Evolutionary conservation across 2,888 invertebrate genomes (phyloP).

Genomic region (Drosophila nr. medialis): DNA sequence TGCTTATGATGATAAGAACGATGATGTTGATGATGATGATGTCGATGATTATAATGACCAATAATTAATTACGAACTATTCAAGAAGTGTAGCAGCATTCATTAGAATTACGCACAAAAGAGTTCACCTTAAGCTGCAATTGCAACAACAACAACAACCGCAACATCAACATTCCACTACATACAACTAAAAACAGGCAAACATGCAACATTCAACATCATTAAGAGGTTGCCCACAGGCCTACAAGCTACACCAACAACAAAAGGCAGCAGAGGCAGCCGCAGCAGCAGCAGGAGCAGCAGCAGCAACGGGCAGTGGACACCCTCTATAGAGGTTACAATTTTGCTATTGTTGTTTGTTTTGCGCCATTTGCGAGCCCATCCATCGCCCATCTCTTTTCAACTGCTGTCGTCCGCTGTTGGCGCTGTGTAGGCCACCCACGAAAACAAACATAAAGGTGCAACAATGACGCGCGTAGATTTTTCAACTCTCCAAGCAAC

Average conservation of each 20-base stretch:
- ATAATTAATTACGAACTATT: slow-evolving; percentile 32
- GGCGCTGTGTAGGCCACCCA: slow-evolving; percentile 63
- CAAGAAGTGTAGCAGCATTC: slow-evolving; percentile 13
- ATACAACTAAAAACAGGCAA: slow-evolving; percentile 4
- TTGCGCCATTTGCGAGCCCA: slow-evolving; percentile 63
- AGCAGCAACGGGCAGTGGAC: slow-evolving; percentile 39
- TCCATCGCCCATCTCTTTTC: slow-evolving; percentile 20
- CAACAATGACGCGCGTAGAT: slow-evolving; percentile 80
- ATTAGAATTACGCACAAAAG: slow-evolving; percentile 2
- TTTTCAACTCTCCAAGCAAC: slow-evolving; percentile 48
- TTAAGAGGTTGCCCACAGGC: slow-evolving; percentile 31
- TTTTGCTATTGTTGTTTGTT: slow-evolving; percentile 74
- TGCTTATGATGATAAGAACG: slow-evolving; percentile 7
- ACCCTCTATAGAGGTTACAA: slow-evolving; percentile 78
- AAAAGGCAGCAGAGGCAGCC: slow-evolving; percentile 1
- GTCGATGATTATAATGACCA: slow-evolving; percentile 8
- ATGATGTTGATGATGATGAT: slow-evolving; percentile 14
- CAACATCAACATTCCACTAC: not conserved
- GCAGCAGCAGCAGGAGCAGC: slow-evolving; percentile 1
- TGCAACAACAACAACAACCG: not conserved
- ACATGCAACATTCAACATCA: slow-evolving; percentile 23
- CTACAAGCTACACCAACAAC: slow-evolving; percentile 13
- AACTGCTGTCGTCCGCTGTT: slow-evolving; percentile 11
- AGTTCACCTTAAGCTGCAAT: slow-evolving; percentile 6
- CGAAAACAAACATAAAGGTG: slow-evolving; percentile 81